These are phyloP conservation scores for Ageneiosus marmoratus DNA, from an alignment of 2,113 vertebrate species.

Conservation along the genomic window DNA sequence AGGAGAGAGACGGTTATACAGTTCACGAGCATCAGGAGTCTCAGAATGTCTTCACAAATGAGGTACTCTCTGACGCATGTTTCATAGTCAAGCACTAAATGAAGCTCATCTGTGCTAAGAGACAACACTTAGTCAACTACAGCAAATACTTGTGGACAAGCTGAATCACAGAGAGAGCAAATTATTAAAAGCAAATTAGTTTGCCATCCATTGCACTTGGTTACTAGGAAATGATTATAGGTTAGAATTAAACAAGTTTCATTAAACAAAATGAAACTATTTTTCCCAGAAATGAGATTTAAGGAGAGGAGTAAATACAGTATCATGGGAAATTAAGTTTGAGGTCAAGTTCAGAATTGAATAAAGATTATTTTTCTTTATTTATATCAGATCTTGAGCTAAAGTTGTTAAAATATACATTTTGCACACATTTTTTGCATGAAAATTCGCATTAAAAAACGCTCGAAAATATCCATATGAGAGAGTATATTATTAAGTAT, in stretches of 20 bases:
- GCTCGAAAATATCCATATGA: neutral
- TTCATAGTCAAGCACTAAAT: constrained; percentile 61
- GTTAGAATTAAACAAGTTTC: neutral
- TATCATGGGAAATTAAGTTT: neutral
- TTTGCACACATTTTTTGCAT: neutral
- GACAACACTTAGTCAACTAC: constrained; percentile 63
- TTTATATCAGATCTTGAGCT: neutral
- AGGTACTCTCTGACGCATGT: constrained; percentile 60
- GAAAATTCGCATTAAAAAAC: neutral
- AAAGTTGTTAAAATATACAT: neutral
- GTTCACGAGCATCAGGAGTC: constrained; percentile 63
- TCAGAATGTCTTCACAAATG: constrained; percentile 63
- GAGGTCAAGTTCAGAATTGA: neutral
- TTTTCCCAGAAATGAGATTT: too few relatives aligned
- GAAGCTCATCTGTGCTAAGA: constrained; percentile 63
- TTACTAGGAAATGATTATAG: neutral
- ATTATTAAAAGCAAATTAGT: constrained; percentile 42
- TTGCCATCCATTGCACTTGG: neutral
- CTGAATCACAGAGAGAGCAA: constrained; percentile 44
- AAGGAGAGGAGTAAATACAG: neutral
- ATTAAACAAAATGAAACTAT: too few relatives aligned
- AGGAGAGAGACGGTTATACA: constrained; percentile 23
- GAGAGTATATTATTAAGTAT: neutral
- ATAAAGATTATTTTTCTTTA: neutral
- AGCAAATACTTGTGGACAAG: constrained; percentile 52